A percentile compares a stretch with the other conserved stretches of the same genome.
These are phyloP conservation scores for Chloromyia formosa DNA, from an alignment of 2,888 invertebrate genomes.

Conservation along the genomic window DNA sequence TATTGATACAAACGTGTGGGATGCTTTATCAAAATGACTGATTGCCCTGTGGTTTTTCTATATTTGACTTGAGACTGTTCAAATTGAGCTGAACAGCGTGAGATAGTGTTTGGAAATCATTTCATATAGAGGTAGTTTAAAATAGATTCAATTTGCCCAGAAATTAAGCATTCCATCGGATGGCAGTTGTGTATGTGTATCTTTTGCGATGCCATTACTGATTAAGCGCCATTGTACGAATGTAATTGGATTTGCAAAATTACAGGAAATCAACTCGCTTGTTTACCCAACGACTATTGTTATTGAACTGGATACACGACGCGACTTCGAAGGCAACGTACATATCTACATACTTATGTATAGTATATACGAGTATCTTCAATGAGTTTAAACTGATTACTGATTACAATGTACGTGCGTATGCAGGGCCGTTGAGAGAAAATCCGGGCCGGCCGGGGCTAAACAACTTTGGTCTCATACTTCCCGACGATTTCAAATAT, in stretches of 20 bases:
- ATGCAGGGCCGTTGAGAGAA: too few species aligned
- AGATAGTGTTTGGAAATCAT: not conserved
- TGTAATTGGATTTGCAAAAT: slow-evolving; percentile 10
- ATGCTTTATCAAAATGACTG: slow-evolving; percentile 28
- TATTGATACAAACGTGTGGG: slow-evolving; percentile 13
- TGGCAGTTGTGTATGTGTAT: not conserved
- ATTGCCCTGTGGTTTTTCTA: slow-evolving; percentile 14
- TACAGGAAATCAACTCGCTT: slow-evolving; percentile 3
- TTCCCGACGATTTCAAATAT: too few species aligned
- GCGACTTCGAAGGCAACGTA: too few species aligned
- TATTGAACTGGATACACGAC: not conserved
- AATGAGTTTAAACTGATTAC: too few species aligned
- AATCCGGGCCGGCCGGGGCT: too few species aligned
- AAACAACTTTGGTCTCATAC: too few species aligned
- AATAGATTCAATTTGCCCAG: too few species aligned
- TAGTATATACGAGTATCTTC: too few species aligned
- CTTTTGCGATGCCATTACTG: slow-evolving; percentile 4
- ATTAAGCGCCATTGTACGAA: not conserved
- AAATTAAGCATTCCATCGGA: too few species aligned
- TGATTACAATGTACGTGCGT: too few species aligned
- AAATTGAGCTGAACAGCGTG: not conserved
- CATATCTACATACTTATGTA: too few species aligned
- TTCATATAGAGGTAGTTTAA: not conserved
- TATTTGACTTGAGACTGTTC: not conserved
- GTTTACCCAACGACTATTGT: not conserved